phyloP scores from a whole-genome alignment of 1,140 invertebrate genomes.

The Nymphalis io region DNA sequence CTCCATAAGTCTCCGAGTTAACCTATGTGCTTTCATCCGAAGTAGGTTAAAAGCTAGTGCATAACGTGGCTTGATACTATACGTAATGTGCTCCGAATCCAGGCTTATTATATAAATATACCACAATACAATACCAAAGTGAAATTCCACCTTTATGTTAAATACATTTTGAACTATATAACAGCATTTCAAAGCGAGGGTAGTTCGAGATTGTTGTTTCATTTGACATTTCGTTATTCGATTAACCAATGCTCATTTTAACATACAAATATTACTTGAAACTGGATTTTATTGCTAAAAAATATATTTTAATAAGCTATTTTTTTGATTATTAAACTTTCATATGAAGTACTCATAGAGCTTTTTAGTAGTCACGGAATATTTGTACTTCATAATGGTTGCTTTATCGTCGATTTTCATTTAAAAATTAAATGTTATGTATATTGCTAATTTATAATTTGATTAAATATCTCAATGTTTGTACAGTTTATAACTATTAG shows the following conservation, averaged over 20 bases:
- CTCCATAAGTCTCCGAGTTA: constrained; percentile 10
- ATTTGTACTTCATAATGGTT: not conserved
- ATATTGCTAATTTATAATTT: too few relatives aligned
- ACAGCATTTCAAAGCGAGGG: constrained; percentile 4
- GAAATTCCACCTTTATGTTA: constrained; percentile 7
- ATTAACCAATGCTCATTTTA: constrained; percentile 7
- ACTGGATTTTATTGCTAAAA: not conserved
- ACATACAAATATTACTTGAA: not conserved
- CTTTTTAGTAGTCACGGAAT: not conserved
- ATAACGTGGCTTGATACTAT: constrained; percentile 53
- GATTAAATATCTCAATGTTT: too few relatives aligned
- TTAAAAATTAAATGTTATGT: not conserved
- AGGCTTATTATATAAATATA: constrained; percentile 37
- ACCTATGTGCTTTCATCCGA: constrained; percentile 20
- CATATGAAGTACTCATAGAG: not conserved
- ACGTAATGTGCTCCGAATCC: constrained; percentile 43
- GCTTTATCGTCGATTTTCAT: not conserved
- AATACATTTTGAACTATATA: constrained; percentile 4
- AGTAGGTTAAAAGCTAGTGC: constrained; percentile 41
- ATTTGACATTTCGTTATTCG: constrained; percentile 2
- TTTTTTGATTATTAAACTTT: not conserved
- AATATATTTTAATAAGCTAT: not conserved
- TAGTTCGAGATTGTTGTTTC: constrained; percentile 5
- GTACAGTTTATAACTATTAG: too few relatives aligned
- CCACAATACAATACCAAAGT: constrained; percentile 20